Base-by-base conservation (phyloP, 2,797 vertebrate genomes). In the Cephalopachus bancanus region DNA sequence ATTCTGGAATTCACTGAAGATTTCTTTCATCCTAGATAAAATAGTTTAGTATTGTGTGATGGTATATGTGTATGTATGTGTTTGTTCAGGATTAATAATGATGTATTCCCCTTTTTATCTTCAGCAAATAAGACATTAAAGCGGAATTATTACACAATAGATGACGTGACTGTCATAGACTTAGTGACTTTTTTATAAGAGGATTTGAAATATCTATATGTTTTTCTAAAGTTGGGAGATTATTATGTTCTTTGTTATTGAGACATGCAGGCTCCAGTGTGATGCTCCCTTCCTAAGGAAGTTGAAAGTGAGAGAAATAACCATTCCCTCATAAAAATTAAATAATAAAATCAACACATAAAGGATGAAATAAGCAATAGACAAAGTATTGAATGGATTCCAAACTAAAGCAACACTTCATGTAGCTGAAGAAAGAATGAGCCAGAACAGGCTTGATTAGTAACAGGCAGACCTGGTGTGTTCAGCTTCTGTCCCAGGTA, bases 81-180 rank as follows among this genome's bases (percentile, higher is more conserved):
- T 51, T 89, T 76, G 67, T 91, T 85, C 57, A 85, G 8, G 11
- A 78, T 91, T 89, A 49, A 89, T 83, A 94, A 79, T 95, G 16
- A 76, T 33, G 37, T 62, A 49, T 95, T 92, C 92, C 59, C 33
- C 28, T 93, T 93, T 92, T 92, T 74, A 64, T 89, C 81, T 95
- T 91, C 5, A 55, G 53, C 79, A 91, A 93, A 74, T 53, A 91
- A 89, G 33, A 37, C 59, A 85, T 79, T 89, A 67, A 92, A 96
- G 64, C 89, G 49, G 57, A 69, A 83, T 6, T 62, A 80, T 80
- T 86, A 92, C 16, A 78, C 37, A 83, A 78, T 74, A 92, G 51
- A 71, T 67, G 1, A 72, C 76, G 83, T 75, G 53, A 67, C 95
- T 92, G 86, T 30, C 85, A 75, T 55, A 93, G 37, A 17, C 60